A percentile compares a stretch with the other conserved stretches of the same genome.
phyloP scores from a whole-genome alignment of 1,140 invertebrate genomes.

The Drosophila jambulina region DNA sequence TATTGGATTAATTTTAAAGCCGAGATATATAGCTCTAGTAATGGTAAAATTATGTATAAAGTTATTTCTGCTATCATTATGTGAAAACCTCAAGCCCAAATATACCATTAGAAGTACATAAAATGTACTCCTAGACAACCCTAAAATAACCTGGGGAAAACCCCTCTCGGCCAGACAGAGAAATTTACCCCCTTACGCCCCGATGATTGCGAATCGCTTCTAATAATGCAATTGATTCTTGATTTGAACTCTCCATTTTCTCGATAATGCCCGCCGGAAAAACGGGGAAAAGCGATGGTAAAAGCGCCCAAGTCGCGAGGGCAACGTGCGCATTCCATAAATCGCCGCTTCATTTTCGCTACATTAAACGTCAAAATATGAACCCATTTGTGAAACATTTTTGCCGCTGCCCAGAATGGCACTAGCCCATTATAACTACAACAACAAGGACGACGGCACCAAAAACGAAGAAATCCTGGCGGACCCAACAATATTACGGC shows the following conservation, averaged over 20 bases:
- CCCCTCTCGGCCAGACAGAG: slow-evolving; percentile 29
- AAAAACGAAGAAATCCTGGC: slow-evolving; percentile 39
- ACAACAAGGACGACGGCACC: slow-evolving; percentile 53
- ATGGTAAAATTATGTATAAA: background rate
- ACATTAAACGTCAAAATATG: slow-evolving; percentile 84
- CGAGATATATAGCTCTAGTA: background rate
- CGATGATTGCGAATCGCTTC: slow-evolving; percentile 56
- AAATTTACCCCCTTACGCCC: slow-evolving; percentile 37
- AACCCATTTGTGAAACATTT: slow-evolving; percentile 82
- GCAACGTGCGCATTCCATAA: slow-evolving; percentile 80
- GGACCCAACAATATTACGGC: slow-evolving; percentile 69
- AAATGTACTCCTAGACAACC: background rate
- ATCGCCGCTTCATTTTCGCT: slow-evolving; percentile 82
- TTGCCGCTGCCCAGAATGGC: slow-evolving; percentile 53
- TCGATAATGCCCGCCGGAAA: slow-evolving; percentile 19
- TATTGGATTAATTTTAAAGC: background rate
- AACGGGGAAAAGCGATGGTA: slow-evolving; percentile 7
- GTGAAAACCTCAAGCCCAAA: background rate
- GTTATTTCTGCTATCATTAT: background rate
- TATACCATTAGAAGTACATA: background rate
- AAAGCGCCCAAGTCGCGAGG: slow-evolving; percentile 40
- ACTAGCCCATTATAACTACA: slow-evolving; percentile 79
- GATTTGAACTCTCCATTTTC: slow-evolving; percentile 62
- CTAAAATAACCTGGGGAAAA: background rate
- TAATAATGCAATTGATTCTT: slow-evolving; percentile 84